phyloP scores from a whole-genome alignment of 2,113 vertebrate genomes.

The Rhea pennata region DNA sequence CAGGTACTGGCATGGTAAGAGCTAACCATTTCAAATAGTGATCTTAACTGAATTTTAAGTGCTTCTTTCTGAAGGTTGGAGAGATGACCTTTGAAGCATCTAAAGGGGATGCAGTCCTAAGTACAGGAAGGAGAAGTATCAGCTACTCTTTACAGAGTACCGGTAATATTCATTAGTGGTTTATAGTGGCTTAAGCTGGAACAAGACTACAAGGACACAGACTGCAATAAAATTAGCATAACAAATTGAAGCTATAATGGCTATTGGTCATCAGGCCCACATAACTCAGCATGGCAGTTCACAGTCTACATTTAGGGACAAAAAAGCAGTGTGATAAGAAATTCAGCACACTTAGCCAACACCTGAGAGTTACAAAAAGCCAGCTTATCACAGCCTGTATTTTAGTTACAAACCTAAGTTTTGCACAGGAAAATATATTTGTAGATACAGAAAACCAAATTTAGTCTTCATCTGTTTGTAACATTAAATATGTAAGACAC shows the following conservation, averaged over 20 bases:
- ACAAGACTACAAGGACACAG: not conserved
- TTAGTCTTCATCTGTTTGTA: not conserved
- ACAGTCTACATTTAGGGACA: not conserved
- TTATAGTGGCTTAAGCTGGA: not conserved
- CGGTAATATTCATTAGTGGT: conserved; percentile 25
- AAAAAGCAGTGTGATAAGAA: not conserved
- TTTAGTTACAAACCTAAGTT: not conserved
- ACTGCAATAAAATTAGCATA: conserved; percentile 45
- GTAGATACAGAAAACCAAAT: not conserved
- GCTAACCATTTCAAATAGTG: not conserved
- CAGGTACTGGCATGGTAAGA: not conserved
- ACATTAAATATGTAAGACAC: not conserved
- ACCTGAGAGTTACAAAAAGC: not conserved
- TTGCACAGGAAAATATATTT: not conserved
- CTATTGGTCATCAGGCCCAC: not conserved
- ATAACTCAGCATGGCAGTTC: not conserved
- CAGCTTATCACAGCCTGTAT: not conserved
- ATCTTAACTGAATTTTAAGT: not conserved
- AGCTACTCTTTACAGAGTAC: not conserved
- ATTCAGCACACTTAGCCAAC: not conserved
- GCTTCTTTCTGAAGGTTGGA: not conserved
- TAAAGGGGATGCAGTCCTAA: not conserved
- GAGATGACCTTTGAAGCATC: not conserved
- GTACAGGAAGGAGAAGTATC: not conserved
- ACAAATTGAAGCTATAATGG: conserved; percentile 29